phyloP scores from a whole-genome alignment of 23 tunicate species.

The Halocynthia aurantium region DNA sequence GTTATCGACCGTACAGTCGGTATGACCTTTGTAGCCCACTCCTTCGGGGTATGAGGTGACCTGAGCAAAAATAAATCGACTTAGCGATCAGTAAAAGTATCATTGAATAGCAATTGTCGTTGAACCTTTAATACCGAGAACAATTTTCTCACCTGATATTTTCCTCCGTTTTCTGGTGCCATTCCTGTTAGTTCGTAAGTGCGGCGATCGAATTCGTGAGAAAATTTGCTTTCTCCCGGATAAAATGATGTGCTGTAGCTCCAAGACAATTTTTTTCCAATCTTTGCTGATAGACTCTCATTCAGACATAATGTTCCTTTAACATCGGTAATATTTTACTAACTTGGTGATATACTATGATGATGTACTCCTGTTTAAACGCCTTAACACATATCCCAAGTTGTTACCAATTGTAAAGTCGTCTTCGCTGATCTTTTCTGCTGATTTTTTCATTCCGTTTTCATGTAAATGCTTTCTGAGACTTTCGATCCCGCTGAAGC shows the following conservation, averaged over 20 bases:
- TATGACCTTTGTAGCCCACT: constrained; percentile 82
- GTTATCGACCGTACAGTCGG: constrained; percentile 55
- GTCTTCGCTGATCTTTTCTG: constrained; percentile 7
- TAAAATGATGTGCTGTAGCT: constrained; percentile 86
- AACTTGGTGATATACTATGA: too few relatives aligned
- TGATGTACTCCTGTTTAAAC: too few relatives aligned
- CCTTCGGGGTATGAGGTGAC: constrained; percentile 63
- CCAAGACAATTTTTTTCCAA: constrained; percentile 55
- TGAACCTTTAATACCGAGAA: too few relatives aligned
- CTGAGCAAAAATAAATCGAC: constrained; percentile 16
- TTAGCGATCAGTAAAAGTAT: background rate
- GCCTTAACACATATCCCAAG: too few relatives aligned
- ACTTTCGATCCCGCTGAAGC: constrained; percentile 54
- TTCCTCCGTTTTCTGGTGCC: constrained; percentile 63
- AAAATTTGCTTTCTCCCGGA: constrained; percentile 77
- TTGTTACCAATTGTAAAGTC: constrained; percentile 18
- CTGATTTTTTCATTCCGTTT: constrained; percentile 14
- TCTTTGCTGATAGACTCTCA: constrained; percentile 45
- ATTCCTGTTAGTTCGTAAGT: constrained; percentile 42
- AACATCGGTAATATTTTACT: too few relatives aligned
- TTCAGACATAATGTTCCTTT: constrained; percentile 68
- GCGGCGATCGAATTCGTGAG: constrained; percentile 27
- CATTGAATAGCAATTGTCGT: too few relatives aligned
- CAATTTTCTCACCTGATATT: constrained; percentile 48
- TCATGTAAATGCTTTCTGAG: constrained; percentile 42